Base-by-base conservation (phyloP, 2,113 vertebrate species). In the Myrmophylax atrothorax region DNA sequence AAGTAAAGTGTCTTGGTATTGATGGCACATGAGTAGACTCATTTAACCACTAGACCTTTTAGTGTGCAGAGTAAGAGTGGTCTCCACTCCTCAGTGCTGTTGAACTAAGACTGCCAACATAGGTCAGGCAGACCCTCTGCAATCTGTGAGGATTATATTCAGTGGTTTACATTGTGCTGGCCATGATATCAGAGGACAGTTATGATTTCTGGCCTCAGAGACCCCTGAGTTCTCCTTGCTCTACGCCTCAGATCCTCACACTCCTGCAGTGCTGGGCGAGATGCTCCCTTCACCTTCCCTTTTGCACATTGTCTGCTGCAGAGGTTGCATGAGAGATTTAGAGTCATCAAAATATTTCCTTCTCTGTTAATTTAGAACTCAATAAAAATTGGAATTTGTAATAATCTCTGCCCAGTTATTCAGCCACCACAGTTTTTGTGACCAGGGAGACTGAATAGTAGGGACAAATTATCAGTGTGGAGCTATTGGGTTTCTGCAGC, bases 251-350 rank as follows among this genome's bases (percentile, higher is more conserved):
- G 69, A 78, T n/a, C 26, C 12, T 85, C 67, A 22, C 0, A 1
- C 3, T 56, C 9, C 20, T 3, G 6, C 16, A 2, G 3, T 47
- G 4, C 17, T 66, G 37, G 19, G 16, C 4, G 0, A 55, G 12
- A 66, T 28, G 29, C 3, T 89, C 37, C 23, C 26, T 18, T 33
- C 1, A 3, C 25, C 10, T 79, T 69, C 18, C 13, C 8, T 56
- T 63, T 44, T 42, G 31, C 23, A 12, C 14, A 18, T 3, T 22
- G 3, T 49, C 60, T 52, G 23, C 26, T 58, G 18, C 26, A 44
- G 33, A 47, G 7, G 18, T n/a, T 75, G 17, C 15, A 31, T 0
- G 5, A 40, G 26, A 44, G 31, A 82, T 29, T 68, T n/a, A 11
- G 47, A 79, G 19, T 22, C 19, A 62, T 7, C 24, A 63, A 24